phyloP scores from a whole-genome alignment of 2,797 vertebrate species.

The Characodon lateralis region DNA sequence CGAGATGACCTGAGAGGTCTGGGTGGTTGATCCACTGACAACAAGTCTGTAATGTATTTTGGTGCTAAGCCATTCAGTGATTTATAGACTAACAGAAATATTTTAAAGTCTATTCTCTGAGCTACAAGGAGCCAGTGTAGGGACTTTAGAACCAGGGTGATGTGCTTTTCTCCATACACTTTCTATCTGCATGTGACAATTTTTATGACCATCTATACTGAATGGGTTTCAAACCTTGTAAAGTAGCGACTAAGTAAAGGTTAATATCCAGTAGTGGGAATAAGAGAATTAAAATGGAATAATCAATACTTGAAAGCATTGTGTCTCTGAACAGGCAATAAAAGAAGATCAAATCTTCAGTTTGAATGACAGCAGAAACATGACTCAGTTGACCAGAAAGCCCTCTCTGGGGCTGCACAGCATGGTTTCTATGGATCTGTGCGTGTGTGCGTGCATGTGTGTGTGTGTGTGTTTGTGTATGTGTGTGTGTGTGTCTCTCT shows the following conservation, averaged over 20 bases:
- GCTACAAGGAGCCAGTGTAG: no score
- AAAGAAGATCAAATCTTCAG: constrained; percentile 1
- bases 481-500: background rate
- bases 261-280: background rate
- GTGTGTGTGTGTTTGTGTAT: no score
- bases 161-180: background rate
- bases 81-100: no score
- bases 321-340: background rate
- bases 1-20: no score
- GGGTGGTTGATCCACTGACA: no score
- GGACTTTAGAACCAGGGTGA: no score
- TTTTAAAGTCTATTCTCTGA: no score
- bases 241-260: background rate
- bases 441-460: background rate
- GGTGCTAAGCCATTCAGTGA: no score
- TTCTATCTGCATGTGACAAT: background rate
- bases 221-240: background rate
- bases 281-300: constrained; percentile 10
- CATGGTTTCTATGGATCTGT: constrained; percentile 29
- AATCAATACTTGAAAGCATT: background rate
- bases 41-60: no score
- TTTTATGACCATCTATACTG: background rate
- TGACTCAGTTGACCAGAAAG: constrained; percentile 58
- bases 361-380: constrained; percentile 24
- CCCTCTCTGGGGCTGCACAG: constrained; percentile 67